Evolutionary conservation across 2,113 vertebrate genomes (phyloP).

Genomic region (Salvelinus fontinalis): DNA sequence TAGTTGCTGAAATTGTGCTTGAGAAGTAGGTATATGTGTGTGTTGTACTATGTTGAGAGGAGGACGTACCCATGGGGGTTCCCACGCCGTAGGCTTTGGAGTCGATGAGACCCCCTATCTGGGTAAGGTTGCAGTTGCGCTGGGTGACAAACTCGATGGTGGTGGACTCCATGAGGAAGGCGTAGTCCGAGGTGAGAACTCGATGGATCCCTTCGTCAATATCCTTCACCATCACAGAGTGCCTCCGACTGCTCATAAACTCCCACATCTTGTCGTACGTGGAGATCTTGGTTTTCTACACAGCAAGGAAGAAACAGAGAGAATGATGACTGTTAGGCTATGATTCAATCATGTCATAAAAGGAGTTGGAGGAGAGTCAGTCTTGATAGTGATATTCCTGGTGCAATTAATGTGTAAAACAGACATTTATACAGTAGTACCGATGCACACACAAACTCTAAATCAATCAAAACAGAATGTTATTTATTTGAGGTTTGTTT

Average conservation of each 20-base stretch:
- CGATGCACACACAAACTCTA: no score
- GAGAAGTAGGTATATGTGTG: no score
- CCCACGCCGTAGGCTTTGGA: conserved; percentile 97
- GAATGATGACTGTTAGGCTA: neutral
- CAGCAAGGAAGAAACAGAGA: neutral
- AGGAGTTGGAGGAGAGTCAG: no score
- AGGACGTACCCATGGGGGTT: conserved; percentile 91
- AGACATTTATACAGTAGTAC: no score
- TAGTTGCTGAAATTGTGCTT: no score
- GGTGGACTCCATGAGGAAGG: conserved; percentile 97
- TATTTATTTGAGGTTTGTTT: no score
- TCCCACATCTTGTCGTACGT: conserved; percentile 99
- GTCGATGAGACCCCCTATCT: conserved; percentile 96
- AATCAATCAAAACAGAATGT: no score
- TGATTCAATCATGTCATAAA: no score
- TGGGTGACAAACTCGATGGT: conserved; percentile 98
- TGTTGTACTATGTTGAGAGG: no score
- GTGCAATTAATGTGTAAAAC: no score
- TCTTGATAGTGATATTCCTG: no score
- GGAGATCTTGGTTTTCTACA: conserved; percentile 96
- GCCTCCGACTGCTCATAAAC: conserved; percentile 96
- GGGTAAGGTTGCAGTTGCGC: conserved; percentile 96
- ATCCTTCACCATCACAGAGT: conserved; percentile 93
- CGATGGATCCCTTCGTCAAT: conserved; percentile 96
- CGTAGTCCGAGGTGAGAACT: conserved; percentile 93